Base-by-base conservation (phyloP, 1,140 invertebrate species). In the Agrypnia vestita region DNA sequence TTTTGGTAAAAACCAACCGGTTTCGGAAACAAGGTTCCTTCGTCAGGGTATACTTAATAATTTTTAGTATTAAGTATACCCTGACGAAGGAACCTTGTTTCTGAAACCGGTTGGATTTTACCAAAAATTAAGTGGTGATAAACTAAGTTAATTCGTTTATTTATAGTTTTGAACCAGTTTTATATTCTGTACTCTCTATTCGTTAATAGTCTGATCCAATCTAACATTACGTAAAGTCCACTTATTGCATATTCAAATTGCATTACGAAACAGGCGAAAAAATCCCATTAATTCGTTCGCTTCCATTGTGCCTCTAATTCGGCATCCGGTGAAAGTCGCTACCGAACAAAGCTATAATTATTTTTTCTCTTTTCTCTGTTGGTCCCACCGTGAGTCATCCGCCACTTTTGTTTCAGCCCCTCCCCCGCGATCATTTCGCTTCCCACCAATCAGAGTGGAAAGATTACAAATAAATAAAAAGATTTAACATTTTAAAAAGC, bases 381-480 rank as follows among this genome's bases (percentile, higher is more conserved):
- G 67, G 51, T 51, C 49, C 44, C n/a, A 15, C 15, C 10, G 19
- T 71, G 67, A 71, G 47, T 71, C 67, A 71, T 71, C 61, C 47
- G 67, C 67, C 47, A 49, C 9, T 71, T 51, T 71, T 51, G 19
- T 21, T 15, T 25, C 19, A 11, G 67, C 13, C 47, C 47, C 67
- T 7, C 67, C 43, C 62, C 62, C 47, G 67, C 46, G 51, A 13
- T 15, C 0, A 51, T 49, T 71, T 35, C n/a, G 47, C 47, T 71
- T 71, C 67, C 67, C 46, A 51, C 67, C 67, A 74, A 74, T 74
- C 71, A 74, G 71, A 74, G 71, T 74, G 71, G 71, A 74, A 74
- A 74, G 49, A 71, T 74, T 15, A 56, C 25, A 74, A 74, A 55
- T 43, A 44, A 74, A 56, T 71, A 64, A 61, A 61, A 74, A 55